Percentiles rank a stretch among this genome's conserved stretches.
These are phyloP conservation scores for Drosophila mimetica DNA, from an alignment of 2,888 invertebrate genomes.

Conservation along the genomic window DNA sequence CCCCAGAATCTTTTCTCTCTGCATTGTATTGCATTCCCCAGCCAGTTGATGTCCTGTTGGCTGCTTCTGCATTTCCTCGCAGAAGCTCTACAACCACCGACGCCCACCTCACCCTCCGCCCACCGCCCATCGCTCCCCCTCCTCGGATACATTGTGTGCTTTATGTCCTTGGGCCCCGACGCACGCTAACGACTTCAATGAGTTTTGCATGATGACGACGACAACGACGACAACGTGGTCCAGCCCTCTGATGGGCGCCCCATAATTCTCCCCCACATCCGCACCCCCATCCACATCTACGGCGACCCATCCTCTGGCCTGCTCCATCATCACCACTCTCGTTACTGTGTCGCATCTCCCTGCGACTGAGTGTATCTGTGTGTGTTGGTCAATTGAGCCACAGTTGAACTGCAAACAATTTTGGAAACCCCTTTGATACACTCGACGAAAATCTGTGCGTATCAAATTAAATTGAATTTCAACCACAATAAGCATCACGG, in stretches of 20 bases:
- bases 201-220: constrained; percentile 71
- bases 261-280: constrained; percentile 26
- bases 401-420: constrained; percentile 75
- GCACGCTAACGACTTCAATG: constrained; percentile 75
- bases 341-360: constrained; percentile 26
- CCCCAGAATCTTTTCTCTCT: constrained; percentile 11
- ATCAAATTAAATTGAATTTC: constrained; percentile 76
- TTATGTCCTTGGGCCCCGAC: constrained; percentile 58
- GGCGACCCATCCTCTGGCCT: background rate
- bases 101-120: background rate
- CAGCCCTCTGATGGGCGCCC: constrained; percentile 36
- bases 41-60: constrained; percentile 27
- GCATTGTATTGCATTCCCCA: constrained; percentile 18
- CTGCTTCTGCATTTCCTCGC: constrained; percentile 8
- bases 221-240: constrained; percentile 47
- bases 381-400: constrained; percentile 69
- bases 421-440: constrained; percentile 50
- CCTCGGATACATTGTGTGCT: constrained; percentile 59
- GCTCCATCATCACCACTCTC: constrained; percentile 10
- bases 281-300: background rate
- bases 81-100: background rate
- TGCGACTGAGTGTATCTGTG: constrained; percentile 30
- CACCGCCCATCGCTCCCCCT: background rate
- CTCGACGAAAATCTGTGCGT: constrained; percentile 54
- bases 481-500: constrained; percentile 62